Percentiles rank a stretch among this genome's conserved stretches.
phyloP scores from a whole-genome alignment of 2,797 vertebrate species.

The Dipus sagitta region DNA sequence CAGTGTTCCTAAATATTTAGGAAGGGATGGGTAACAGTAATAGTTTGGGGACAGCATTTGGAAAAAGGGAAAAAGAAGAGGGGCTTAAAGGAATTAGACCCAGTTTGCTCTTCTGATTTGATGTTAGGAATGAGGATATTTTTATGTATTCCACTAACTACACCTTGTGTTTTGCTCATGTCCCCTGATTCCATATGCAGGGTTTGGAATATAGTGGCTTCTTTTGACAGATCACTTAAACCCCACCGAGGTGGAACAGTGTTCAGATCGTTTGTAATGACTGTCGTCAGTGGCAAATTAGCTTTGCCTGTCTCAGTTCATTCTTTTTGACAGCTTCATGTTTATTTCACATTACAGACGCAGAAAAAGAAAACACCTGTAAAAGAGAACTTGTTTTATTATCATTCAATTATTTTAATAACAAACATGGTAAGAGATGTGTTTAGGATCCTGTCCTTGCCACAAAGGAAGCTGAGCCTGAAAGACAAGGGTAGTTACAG shows the following conservation, averaged over 20 bases:
- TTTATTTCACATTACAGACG: constrained; percentile 61
- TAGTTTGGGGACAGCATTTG: not conserved
- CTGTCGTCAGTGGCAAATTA: constrained; percentile 68
- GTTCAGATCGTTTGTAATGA: constrained; percentile 66
- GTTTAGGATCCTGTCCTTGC: not conserved
- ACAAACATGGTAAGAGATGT: constrained; percentile 15
- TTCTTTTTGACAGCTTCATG: constrained; percentile 74
- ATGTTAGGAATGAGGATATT: not conserved
- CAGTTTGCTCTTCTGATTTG: not conserved
- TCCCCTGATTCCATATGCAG: not conserved
- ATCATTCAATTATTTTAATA: constrained; percentile 58
- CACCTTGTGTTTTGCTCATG: not conserved
- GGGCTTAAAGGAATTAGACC: not conserved
- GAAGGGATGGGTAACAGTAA: not conserved
- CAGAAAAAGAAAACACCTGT: constrained; percentile 31
- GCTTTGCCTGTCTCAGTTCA: constrained; percentile 66
- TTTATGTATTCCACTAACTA: not conserved
- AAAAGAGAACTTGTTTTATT: constrained; percentile 53
- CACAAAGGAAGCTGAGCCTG: not conserved
- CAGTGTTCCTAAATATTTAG: constrained; percentile 1
- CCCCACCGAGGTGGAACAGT: constrained; percentile 60
- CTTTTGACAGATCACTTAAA: constrained; percentile 69
- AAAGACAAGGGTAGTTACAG: not conserved
- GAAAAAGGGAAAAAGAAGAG: not conserved
- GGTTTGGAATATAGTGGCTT: constrained; percentile 37